These are phyloP conservation scores for Labia minor DNA, from an alignment of 2,888 invertebrate genomes.

Conservation along the genomic window DNA sequence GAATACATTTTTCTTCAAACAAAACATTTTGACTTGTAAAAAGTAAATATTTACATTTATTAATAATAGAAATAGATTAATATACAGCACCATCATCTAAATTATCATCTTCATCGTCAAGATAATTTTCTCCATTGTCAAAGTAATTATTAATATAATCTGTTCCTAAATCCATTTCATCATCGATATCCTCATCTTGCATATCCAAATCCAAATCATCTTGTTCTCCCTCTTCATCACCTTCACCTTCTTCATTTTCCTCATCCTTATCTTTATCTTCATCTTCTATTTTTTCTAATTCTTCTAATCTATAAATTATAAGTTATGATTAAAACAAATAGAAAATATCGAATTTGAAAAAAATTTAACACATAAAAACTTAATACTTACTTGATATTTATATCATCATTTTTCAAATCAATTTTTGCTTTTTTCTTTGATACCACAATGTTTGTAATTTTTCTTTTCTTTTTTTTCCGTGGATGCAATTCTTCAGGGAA, in stretches of 20 bases:
- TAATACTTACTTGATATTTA: conserved; percentile 20
- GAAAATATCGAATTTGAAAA: no score
- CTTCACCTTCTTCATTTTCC: conserved; percentile 40
- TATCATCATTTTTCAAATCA: conserved; percentile 25
- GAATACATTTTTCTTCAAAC: no score
- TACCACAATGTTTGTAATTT: neutral
- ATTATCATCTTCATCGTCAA: conserved; percentile 75
- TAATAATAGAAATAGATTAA: no score
- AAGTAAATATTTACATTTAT: no score
- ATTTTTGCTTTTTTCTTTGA: conserved; percentile 23
- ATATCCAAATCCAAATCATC: conserved; percentile 37
- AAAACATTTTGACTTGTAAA: no score
- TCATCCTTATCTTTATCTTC: conserved; percentile 37
- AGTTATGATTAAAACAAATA: neutral
- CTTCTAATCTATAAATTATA: conserved; percentile 40
- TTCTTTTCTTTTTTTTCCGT: conserved; percentile 21
- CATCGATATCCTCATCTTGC: conserved; percentile 47
- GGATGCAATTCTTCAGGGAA: conserved; percentile 30
- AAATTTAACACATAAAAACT: neutral
- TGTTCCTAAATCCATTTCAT: conserved; percentile 80
- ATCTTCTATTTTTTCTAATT: conserved; percentile 54
- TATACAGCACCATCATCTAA: conserved; percentile 74
- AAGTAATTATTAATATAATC: conserved; percentile 81
- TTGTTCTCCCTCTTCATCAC: conserved; percentile 41
- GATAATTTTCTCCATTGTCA: conserved; percentile 73